phyloP scores from a whole-genome alignment of 2,888 invertebrate genomes.

The Leucophenga montana region DNA sequence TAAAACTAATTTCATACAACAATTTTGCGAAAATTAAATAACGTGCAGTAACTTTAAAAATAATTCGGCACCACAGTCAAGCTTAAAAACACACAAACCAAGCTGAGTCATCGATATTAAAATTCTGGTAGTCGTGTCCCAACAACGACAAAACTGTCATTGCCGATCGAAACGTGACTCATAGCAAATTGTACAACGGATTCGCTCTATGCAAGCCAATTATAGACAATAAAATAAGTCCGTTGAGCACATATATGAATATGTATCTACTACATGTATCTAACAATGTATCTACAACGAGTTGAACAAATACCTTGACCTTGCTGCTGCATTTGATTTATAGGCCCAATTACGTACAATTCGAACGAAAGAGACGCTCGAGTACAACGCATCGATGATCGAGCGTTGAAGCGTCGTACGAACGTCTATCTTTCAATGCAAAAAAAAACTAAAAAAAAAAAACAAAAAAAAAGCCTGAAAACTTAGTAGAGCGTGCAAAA shows the following conservation, averaged over 20 bases:
- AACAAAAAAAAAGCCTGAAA: neutral
- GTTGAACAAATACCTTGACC: conserved; percentile 11
- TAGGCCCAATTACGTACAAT: conserved; percentile 1
- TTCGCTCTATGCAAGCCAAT: neutral
- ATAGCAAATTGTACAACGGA: neutral
- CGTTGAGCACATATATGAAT: neutral
- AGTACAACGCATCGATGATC: conserved; percentile 3
- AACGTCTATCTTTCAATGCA: too few relatives aligned
- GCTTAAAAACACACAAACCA: neutral
- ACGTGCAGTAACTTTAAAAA: too few relatives aligned
- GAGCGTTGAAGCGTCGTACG: neutral
- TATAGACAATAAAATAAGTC: neutral
- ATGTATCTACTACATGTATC: neutral
- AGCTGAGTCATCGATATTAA: neutral
- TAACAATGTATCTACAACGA: neutral
- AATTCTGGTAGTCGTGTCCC: neutral
- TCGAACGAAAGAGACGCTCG: too few relatives aligned
- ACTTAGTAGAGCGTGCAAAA: conserved; percentile 21
- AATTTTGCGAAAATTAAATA: too few relatives aligned
- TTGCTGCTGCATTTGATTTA: conserved; percentile 19
- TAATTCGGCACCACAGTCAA: too few relatives aligned
- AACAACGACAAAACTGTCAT: too few relatives aligned
- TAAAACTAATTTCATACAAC: too few relatives aligned
- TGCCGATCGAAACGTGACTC: neutral
- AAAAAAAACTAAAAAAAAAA: neutral